phyloP scores from a whole-genome alignment of 2,888 invertebrate genomes.

The Eupithecia pulchellata region DNA sequence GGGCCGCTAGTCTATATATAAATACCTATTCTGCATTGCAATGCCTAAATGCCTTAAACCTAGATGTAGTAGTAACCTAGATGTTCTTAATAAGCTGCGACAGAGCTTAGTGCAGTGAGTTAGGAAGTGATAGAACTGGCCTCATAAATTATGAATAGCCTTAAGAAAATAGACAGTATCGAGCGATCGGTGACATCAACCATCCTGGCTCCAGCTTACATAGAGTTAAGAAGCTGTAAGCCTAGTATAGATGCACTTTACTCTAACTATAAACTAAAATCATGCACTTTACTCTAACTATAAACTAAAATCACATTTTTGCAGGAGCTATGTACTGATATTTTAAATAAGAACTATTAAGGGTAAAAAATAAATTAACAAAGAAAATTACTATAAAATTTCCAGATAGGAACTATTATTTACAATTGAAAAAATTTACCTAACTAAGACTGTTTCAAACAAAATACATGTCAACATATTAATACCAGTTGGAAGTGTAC shows the following conservation, averaged over 20 bases:
- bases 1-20: too few relatives aligned
- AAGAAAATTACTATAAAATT: too few relatives aligned
- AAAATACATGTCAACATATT: too few relatives aligned
- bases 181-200: slow-evolving; percentile 26
- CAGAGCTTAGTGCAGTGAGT: slow-evolving; percentile 36
- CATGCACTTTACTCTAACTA: not conserved
- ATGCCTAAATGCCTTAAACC: not conserved
- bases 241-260: slow-evolving; percentile 9
- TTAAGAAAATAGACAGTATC: slow-evolving; percentile 35
- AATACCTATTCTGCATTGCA: not conserved
- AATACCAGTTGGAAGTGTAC: too few relatives aligned
- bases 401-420: too few relatives aligned
- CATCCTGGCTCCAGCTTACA: slow-evolving; percentile 20
- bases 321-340: not conserved
- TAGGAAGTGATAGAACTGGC: slow-evolving; percentile 31
- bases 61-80: not conserved
- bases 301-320: not conserved
- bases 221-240: slow-evolving; percentile 7
- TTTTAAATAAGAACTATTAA: too few relatives aligned
- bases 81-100: slow-evolving; percentile 16
- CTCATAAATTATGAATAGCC: slow-evolving; percentile 34
- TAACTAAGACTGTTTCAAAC: too few relatives aligned
- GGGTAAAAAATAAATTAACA: too few relatives aligned
- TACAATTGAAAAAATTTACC: too few relatives aligned
- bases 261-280: not conserved